A percentile compares a stretch with the other conserved stretches of the same genome.
Conservation (phyloP, 2,113 vertebrate genomes). For the Coreoperca whiteheadi region DNA sequence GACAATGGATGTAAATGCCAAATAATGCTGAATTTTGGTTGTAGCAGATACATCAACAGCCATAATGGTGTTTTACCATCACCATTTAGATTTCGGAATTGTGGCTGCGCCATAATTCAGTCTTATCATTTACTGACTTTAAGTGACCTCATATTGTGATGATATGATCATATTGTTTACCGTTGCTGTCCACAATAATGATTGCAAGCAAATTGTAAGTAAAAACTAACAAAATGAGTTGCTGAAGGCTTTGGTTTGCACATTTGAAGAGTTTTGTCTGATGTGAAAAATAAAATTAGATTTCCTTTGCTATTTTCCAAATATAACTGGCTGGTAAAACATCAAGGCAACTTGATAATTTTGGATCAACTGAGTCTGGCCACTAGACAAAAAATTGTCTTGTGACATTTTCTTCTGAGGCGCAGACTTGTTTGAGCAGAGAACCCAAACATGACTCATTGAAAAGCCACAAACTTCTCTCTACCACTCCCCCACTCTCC, state of each 20-base stretch:
- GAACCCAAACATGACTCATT: conserved; percentile 35
- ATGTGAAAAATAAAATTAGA: neutral
- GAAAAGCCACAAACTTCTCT: conserved; percentile 30
- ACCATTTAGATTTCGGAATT: neutral
- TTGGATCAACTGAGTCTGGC: neutral
- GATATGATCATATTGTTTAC: neutral
- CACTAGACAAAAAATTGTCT: neutral
- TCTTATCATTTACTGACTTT: neutral
- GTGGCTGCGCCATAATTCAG: neutral
- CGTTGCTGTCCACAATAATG: neutral
- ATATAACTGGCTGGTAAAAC: neutral
- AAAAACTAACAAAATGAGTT: neutral
- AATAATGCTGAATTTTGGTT: neutral
- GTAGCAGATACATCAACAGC: neutral
- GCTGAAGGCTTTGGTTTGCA: neutral
- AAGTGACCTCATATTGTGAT: neutral
- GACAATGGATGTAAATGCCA: neutral
- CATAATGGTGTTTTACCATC: neutral
- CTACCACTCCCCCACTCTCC: neutral
- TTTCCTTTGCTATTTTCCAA: neutral
- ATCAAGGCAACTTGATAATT: neutral
- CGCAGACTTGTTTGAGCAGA: conserved; percentile 16
- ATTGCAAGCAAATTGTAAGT: neutral
- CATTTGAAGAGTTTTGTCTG: neutral
- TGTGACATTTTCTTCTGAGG: conserved; percentile 13